These are phyloP conservation scores for Tiliacea citrago DNA, from an alignment of 2,888 invertebrate species.

Conservation along the genomic window DNA sequence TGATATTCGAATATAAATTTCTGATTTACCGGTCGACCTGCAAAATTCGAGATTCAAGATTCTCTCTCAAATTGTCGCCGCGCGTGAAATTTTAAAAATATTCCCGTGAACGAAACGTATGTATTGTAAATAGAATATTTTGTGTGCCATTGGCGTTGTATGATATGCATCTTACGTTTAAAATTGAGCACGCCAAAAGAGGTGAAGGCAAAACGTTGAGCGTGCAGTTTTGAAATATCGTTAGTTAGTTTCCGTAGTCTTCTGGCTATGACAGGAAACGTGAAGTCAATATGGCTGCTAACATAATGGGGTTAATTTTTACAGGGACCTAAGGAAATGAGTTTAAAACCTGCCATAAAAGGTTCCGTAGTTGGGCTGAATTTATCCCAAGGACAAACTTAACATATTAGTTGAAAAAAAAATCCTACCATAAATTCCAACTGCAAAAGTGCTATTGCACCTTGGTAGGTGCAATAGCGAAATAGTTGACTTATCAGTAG, in stretches of 20 bases:
- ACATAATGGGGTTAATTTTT: constrained; percentile 20
- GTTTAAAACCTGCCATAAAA: too few relatives aligned
- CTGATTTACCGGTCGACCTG: constrained; percentile 78
- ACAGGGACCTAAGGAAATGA: background rate
- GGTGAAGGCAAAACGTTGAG: constrained; percentile 42
- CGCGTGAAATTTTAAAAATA: constrained; percentile 76
- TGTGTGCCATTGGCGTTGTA: constrained; percentile 63
- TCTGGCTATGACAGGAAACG: constrained; percentile 33
- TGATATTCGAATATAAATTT: constrained; percentile 79
- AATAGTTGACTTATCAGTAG: too few relatives aligned
- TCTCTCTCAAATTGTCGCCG: constrained; percentile 62
- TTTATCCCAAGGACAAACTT: too few relatives aligned
- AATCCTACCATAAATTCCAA: too few relatives aligned
- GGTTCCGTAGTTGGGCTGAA: too few relatives aligned
- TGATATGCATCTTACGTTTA: constrained; percentile 61
- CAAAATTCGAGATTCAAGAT: constrained; percentile 66
- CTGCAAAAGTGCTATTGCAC: too few relatives aligned
- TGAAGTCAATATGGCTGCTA: constrained; percentile 36
- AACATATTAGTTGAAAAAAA: too few relatives aligned
- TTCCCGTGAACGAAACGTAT: constrained; percentile 71
- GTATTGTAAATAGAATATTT: constrained; percentile 77
- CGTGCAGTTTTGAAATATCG: constrained; percentile 45
- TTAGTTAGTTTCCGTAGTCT: constrained; percentile 49
- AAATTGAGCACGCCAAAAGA: constrained; percentile 52
- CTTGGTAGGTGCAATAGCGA: too few relatives aligned